Base-by-base conservation (phyloP, 2,888 invertebrate genomes). In the Campoplex nolae region DNA sequence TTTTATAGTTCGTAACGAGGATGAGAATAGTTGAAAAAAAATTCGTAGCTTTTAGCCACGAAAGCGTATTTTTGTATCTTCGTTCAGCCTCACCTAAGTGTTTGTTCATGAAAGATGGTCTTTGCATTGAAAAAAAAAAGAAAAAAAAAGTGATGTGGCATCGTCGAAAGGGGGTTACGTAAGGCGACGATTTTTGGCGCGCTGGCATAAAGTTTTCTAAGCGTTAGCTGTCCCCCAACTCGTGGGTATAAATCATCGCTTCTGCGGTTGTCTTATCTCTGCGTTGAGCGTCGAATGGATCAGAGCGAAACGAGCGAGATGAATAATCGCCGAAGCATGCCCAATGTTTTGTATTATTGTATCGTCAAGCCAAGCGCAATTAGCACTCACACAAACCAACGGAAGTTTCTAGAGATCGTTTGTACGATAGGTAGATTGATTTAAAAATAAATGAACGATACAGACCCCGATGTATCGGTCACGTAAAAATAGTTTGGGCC, bases 391-490 rank as follows among this genome's bases (percentile, higher is more conserved):
- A 32, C 65, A n/a, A 65, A 62, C 28, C n/a, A 48, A 85, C 45
- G 38, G 35, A 73, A 28, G 54, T 75, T 77, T 28, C 38, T 58
- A 71, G 73, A 79, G 83, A 77, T 80, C 76, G 80, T 80, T 65
- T 65, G 23, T 58, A 80, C 45, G 28, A 62, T 28, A 79, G 70
- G 82, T 48, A 65, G 78, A 85, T 87, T 38, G 81, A 78, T 83
- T 79, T 89, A 89, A 88, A 89, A 89, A 89, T 89, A 89, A 88
- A 84, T 87, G 77, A 73, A 71, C 83, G 85, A 89, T 88, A 88
- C 73, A 87, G 85, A 87, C 23, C 85, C 23, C 85, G 84, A 88
- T 85, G 85, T 88, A 88, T 88, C 77, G 84, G 84, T 75, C 74
- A 32, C 74, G 84, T 89, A 89, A 83, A 89, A 89, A 89, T 89